Evolutionary conservation across 35 echinoderm and acorn worm genomes (phyloP).

Genomic region (Apostichopus parvimensis): DNA sequence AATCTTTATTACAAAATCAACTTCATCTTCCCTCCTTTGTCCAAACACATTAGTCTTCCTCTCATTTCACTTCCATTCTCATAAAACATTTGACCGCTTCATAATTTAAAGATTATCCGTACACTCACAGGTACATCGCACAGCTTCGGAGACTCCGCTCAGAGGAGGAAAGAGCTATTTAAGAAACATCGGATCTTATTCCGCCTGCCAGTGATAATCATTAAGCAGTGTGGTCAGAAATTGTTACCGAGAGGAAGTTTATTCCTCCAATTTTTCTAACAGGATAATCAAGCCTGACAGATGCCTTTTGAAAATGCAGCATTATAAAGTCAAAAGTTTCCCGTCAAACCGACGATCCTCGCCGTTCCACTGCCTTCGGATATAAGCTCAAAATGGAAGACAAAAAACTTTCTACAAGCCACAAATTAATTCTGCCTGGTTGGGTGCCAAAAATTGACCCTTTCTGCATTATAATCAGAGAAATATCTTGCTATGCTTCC

Average conservation of each 20-base stretch:
- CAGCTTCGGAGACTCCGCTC: neutral
- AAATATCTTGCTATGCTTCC: slow-evolving; percentile 5
- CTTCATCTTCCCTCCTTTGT: neutral
- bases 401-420: slow-evolving; percentile 21
- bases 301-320: slow-evolving; percentile 1
- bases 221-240: slow-evolving; percentile 4
- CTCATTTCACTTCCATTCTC: neutral
- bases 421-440: slow-evolving; percentile 46
- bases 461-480: neutral
- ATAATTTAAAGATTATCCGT: no score
- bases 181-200: neutral
- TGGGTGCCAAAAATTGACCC: slow-evolving; percentile 51
- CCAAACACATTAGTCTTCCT: neutral
- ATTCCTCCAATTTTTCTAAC: slow-evolving; percentile 15
- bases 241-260: neutral
- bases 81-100: no score
- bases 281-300: slow-evolving; percentile 40
- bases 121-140: neutral
- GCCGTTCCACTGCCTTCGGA: neutral
- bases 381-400: neutral
- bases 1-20: no score
- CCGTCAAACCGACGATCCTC: neutral
- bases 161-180: neutral
- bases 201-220: slow-evolving; percentile 9
- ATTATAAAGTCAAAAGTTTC: neutral